These are phyloP conservation scores for Taphrorychus bicolor DNA, from an alignment of 2,888 invertebrate genomes.

Conservation along the genomic window DNA sequence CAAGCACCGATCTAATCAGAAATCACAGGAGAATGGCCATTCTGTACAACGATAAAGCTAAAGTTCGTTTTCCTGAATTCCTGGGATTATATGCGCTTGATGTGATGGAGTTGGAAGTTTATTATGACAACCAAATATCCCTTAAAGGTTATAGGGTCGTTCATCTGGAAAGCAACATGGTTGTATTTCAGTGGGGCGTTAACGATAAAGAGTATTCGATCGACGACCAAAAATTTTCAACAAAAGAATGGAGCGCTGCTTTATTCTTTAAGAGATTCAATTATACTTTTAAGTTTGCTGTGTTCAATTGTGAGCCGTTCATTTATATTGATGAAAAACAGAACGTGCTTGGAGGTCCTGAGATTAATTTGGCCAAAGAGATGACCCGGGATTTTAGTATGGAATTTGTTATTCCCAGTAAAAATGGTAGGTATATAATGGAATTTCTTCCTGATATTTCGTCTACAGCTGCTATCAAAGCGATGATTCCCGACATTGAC, in stretches of 20 bases:
- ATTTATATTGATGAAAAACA: constrained; percentile 26
- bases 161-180: not conserved
- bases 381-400: constrained; percentile 42
- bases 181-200: constrained; percentile 15
- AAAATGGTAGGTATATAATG: constrained; percentile 9
- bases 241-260: constrained; percentile 1
- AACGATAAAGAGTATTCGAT: constrained; percentile 2
- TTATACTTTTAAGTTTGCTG: constrained; percentile 16
- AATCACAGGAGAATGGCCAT: constrained; percentile 15
- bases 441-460: no score
- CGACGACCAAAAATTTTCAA: constrained; percentile 2
- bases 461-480: no score
- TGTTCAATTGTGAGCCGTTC: constrained; percentile 27
- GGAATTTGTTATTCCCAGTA: constrained; percentile 26
- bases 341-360: constrained; percentile 38
- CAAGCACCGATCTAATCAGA: not conserved
- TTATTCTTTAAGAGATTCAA: constrained; percentile 5
- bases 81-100: constrained; percentile 14
- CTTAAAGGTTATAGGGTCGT: not conserved
- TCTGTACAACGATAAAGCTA: constrained; percentile 2
- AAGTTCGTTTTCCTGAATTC: constrained; percentile 1
- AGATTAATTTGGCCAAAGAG: constrained; percentile 44
- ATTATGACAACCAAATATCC: not conserved
- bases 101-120: constrained; percentile 15
- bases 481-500: no score